Percentiles rank a stretch among this genome's conserved stretches.
These are phyloP conservation scores for Oppia nitens DNA, from an alignment of 1,140 invertebrate genomes.

Conservation along the genomic window DNA sequence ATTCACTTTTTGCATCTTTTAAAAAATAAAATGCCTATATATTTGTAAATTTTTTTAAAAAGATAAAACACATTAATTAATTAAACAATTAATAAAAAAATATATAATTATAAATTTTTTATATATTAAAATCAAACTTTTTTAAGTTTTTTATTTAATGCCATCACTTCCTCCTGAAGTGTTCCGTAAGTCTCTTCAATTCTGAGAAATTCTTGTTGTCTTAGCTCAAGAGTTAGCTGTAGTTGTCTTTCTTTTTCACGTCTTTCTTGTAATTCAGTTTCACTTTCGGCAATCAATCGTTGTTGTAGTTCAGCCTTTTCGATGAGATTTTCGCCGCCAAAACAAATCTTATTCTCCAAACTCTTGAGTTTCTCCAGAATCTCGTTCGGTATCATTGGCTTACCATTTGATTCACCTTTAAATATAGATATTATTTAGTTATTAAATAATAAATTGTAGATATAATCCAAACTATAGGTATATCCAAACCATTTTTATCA, in stretches of 20 bases:
- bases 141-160: constrained; percentile 81
- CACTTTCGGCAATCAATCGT: constrained; percentile 67
- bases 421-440: neutral
- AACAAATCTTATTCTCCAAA: constrained; percentile 86
- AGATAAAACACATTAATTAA: constrained; percentile 85
- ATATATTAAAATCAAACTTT: constrained; percentile 37
- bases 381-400: constrained; percentile 2
- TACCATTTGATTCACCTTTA: neutral
- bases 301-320: constrained; percentile 94
- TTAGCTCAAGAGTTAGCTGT: constrained; percentile 58
- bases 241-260: constrained; percentile 64
- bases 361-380: constrained; percentile 53
- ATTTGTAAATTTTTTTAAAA: too few species aligned
- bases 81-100: constrained; percentile 64
- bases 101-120: constrained; percentile 58
- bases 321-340: constrained; percentile 93
- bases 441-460: neutral
- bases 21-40: constrained; percentile 59
- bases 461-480: constrained; percentile 7
- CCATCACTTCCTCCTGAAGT: constrained; percentile 78
- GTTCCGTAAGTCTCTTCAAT: constrained; percentile 90
- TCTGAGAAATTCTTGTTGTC: constrained; percentile 74
- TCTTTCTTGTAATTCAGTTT: constrained; percentile 69
- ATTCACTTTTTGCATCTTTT: constrained; percentile 67
- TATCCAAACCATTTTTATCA: constrained; percentile 20